Base-by-base conservation (phyloP, 2,113 vertebrate genomes). In the Erinaceus europaeus region DNA sequence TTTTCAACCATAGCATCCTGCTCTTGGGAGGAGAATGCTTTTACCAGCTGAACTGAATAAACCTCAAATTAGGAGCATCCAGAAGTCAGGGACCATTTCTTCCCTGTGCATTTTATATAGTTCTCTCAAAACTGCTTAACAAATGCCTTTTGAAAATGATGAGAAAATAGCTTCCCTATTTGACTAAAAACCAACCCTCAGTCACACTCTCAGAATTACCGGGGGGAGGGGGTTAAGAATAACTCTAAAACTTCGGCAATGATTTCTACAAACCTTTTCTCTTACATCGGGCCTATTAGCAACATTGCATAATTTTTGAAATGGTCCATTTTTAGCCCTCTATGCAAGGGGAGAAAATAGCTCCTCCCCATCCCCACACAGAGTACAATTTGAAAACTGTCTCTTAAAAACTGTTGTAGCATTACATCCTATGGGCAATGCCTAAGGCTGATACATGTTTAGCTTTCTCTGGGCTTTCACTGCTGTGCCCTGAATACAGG, bases 401-500 rank as follows among this genome's bases (percentile, higher is more conserved):
- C 88, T 96, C 92, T 72, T 64, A 83, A 84, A 94, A 93, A 94
- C n/a, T n/a, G 72, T 65, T 86, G 59, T 89, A 90, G 72, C 76
- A 29, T 86, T 57, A 69, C 84, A 20, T 83, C 91, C 96, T 94
- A n/a, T 62, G 81, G 94, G 96, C 92, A 0, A 21, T 91, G 94
- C 96, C 95, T 92, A 69, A 86, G 92, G 96, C 94, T 77, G 91
- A 25, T 52, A 18, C 76, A 57, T 57, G 65, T 92, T 93, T 92
- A 81, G 89, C 95, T 91, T 94, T 95, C 95, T 93, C 25, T 38
- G 83, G 92, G 73, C 61, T 94, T 42, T 0, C 14, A 3, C 86
- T 89, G 90, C 65, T 25, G 44, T 81, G 82, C 76, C 1, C 2
- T 90, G 67, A 48, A 61, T 94, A 77, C 32, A 32, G 87, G n/a